Base-by-base conservation (phyloP, 2,888 invertebrate species). In the Gymnosoma rotundatum region DNA sequence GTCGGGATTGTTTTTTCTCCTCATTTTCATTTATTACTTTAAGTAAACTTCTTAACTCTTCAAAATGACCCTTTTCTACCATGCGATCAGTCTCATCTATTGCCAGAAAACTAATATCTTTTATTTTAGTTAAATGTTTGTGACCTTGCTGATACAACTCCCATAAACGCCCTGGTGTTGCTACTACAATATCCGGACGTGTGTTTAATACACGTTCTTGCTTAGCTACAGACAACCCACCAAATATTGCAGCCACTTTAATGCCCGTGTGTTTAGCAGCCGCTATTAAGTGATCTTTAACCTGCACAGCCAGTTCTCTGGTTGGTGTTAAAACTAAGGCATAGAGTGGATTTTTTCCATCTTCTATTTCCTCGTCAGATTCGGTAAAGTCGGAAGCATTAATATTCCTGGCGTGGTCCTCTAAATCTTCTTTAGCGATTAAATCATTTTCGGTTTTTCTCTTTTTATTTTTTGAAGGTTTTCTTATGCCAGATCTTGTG, bases 81-180 rank as follows among this genome's bases (percentile, higher is more conserved):
- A 99, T 99, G 83, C 99, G 94, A 92, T 99, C 99, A 0, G 99
- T 99, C 93, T 99, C 99, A 92, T 99, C 99, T 87, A 99, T 97
- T 0, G 98, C 98, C 85, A 99, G 93, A 92, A 95, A 97, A 90
- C 97, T 98, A 61, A 97, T 94, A 69, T 94, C 93, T 83, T 95
- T 93, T 18, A 97, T 90, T 90, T 96, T 95, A 83, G 94, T 94
- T 42, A 97, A 93, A 93, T 97, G 97, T 8, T 93, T 92, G 89
- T 97, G 95, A 0, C 96, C 97, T 89, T 95, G 94, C 84, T 95
- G 93, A 56, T 98, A 94, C 16, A 99, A 93, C 92, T 99, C 98
- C 99, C 99, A 99, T 38, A 99, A 93, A 14, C 99, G 93, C 0
- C 99, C 99, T 0, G 99, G 99, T 0, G 99, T 99, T 0, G 98